phyloP scores from a whole-genome alignment of 1,140 invertebrate genomes.

The Acyrthosiphon pisum region DNA sequence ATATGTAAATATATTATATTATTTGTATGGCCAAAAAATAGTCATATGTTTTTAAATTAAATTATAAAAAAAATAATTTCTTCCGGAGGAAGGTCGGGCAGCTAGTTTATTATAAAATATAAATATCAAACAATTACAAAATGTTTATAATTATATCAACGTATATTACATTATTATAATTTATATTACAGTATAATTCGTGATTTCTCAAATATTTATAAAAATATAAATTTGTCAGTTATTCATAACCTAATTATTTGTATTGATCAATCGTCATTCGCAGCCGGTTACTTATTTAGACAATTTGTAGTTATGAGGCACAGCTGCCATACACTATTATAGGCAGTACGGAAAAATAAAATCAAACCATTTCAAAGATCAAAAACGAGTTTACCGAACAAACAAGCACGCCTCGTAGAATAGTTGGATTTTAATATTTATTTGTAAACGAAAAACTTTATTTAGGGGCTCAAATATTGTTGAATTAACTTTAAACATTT shows the following conservation, averaged over 20 bases:
- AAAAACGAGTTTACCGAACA: neutral
- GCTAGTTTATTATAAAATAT: neutral
- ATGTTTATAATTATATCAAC: too few species aligned
- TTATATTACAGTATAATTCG: neutral
- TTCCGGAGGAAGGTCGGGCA: too few species aligned
- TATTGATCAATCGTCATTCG: neutral
- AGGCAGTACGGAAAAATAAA: neutral
- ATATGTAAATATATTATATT: too few species aligned
- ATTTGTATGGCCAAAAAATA: too few species aligned
- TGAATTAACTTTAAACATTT: too few species aligned
- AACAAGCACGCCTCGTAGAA: neutral
- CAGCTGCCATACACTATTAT: too few species aligned
- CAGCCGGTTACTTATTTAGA: neutral
- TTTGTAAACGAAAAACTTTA: neutral
- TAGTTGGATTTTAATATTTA: neutral
- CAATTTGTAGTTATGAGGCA: neutral
- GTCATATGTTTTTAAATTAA: too few species aligned
- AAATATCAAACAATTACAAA: neutral
- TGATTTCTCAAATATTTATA: neutral
- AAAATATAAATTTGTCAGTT: neutral
- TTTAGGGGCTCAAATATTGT: too few species aligned
- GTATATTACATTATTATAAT: neutral
- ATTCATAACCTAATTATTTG: neutral
- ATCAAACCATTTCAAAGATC: neutral
- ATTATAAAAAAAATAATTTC: too few species aligned